Percentiles rank a stretch among this genome's conserved stretches.
Evolutionary conservation across 2,113 vertebrate genomes (phyloP).

Genomic region (Vicugna pacos): DNA sequence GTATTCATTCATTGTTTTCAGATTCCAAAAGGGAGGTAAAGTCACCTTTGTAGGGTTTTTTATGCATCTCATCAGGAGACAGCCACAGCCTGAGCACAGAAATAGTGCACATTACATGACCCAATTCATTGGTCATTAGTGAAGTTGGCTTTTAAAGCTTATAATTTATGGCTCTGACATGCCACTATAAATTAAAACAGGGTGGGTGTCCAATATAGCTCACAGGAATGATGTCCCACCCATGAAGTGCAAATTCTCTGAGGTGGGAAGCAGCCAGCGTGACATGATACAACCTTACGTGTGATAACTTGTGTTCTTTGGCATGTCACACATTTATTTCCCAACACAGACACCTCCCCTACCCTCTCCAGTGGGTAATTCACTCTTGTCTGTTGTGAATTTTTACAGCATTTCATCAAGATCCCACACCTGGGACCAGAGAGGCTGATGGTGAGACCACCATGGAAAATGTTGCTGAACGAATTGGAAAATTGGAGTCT

Average conservation of each 20-base stretch:
- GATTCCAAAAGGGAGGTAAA: neutral
- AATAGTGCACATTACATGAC: slow-evolving; percentile 14
- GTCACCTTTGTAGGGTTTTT: neutral
- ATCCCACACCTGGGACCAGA: neutral
- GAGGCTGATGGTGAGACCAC: neutral
- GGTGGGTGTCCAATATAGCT: slow-evolving; percentile 45
- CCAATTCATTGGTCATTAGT: slow-evolving; percentile 55
- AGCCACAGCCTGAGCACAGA: neutral
- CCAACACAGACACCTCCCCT: neutral
- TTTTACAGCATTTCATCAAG: neutral
- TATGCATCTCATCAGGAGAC: neutral
- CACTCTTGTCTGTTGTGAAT: neutral
- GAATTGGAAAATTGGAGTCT: neutral
- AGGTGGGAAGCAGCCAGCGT: neutral
- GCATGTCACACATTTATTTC: neutral
- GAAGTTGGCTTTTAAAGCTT: slow-evolving; percentile 24
- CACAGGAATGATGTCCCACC: slow-evolving; percentile 43
- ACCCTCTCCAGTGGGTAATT: neutral
- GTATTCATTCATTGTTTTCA: neutral
- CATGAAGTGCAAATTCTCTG: neutral
- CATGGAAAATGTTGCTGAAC: neutral
- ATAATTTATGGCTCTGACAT: slow-evolving; percentile 59
- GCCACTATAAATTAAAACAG: slow-evolving; percentile 57
- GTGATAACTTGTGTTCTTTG: slow-evolving; percentile 49
- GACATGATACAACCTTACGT: neutral